Evolutionary conservation across 2,797 vertebrate species (phyloP).

Genomic region (Lateolabrax maculatus): DNA sequence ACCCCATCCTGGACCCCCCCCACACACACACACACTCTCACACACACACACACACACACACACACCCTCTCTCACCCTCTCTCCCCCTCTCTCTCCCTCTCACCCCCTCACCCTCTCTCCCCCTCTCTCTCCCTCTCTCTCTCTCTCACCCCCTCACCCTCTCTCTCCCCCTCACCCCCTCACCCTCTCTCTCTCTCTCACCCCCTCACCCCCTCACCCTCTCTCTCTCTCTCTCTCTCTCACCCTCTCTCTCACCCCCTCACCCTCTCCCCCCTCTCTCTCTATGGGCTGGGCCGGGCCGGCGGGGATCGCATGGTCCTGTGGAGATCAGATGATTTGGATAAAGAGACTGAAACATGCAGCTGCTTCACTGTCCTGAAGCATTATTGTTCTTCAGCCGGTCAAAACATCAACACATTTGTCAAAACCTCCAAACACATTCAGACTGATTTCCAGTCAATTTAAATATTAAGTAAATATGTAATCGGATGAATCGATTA

Average conservation of each 20-base stretch:
- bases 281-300: conserved; percentile 34
- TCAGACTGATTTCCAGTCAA: too few relatives aligned
- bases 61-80: conserved; percentile 13
- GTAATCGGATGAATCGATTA: neutral
- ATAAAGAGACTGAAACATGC: too few relatives aligned
- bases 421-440: too few relatives aligned
- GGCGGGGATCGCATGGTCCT: conserved; percentile 62
- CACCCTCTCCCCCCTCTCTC: conserved; percentile 6
- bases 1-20: conserved; percentile 88
- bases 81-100: conserved; percentile 18
- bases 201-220: conserved; percentile 6
- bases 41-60: conserved; percentile 4
- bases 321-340: conserved; percentile 15
- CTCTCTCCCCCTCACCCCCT: neutral
- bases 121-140: conserved; percentile 15
- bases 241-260: conserved; percentile 3
- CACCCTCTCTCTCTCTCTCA: neutral
- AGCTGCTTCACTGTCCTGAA: too few relatives aligned
- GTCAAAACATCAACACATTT: neutral
- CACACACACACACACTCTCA: neutral
- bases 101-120: conserved; percentile 11
- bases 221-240: neutral
- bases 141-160: too few relatives aligned
- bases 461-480: too few relatives aligned
- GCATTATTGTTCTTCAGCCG: too few relatives aligned